A percentile compares a stretch with the other conserved stretches of the same genome.
Conservation (phyloP, 53 echinoderm and acorn worm species). For the Holothuria scabra region DNA sequence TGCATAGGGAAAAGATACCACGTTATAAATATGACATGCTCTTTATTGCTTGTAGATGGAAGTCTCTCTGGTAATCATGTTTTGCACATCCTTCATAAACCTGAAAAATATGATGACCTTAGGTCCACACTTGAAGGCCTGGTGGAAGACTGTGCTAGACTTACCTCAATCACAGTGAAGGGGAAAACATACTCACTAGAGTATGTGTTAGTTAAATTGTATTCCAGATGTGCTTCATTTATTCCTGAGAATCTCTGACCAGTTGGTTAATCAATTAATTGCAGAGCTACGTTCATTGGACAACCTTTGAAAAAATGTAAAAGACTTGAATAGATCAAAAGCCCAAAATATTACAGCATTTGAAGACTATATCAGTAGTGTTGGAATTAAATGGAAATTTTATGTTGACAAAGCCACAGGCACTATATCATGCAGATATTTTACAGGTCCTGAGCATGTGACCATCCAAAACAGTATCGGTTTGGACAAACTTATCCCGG, state of each 20-base stretch:
- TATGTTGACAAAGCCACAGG: not conserved
- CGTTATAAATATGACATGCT: slow-evolving; percentile 45
- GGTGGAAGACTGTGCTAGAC: slow-evolving; percentile 5
- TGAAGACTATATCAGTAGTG: not conserved
- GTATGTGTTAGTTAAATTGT: not conserved
- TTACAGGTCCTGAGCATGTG: not conserved
- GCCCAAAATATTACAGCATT: slow-evolving; percentile 6
- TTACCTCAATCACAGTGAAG: not conserved
- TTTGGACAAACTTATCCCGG: slow-evolving; percentile 31
- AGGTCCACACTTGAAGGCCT: not conserved
- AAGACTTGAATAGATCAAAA: not conserved
- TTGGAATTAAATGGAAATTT: slow-evolving; percentile 22
- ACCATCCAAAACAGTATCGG: not conserved
- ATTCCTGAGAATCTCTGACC: not conserved
- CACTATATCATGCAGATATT: not conserved
- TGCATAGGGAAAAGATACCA: slow-evolving; percentile 51
- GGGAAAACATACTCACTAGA: not conserved
- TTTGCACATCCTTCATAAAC: slow-evolving; percentile 18
- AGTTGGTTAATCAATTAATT: not conserved
- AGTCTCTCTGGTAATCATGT: slow-evolving; percentile 19
- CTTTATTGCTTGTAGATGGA: slow-evolving; percentile 18
- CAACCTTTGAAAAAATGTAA: not conserved
- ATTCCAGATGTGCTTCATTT: slow-evolving; percentile 19
- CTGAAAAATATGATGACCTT: slow-evolving; percentile 42
- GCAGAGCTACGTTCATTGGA: not conserved